Conservation (phyloP, 2,797 vertebrate genomes). For the Squalus acanthias region DNA sequence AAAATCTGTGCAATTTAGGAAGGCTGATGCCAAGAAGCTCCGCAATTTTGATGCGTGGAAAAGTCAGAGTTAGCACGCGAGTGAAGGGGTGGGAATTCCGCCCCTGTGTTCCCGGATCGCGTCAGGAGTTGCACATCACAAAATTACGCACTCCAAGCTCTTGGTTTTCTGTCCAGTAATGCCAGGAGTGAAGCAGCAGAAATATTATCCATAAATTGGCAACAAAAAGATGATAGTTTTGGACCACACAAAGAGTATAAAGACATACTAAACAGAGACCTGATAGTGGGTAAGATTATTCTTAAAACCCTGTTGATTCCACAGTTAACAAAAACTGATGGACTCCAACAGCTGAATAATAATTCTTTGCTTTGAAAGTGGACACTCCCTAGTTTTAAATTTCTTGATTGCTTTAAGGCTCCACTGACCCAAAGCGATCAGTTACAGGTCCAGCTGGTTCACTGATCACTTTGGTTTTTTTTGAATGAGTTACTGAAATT, state of each 20-base stretch:
- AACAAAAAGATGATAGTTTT: not conserved
- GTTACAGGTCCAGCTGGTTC: not conserved
- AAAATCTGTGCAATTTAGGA: not conserved
- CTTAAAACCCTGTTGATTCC: not conserved
- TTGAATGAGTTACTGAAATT: conserved; percentile 1
- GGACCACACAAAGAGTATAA: not conserved
- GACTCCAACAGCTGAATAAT: not conserved
- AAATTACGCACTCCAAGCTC: not conserved
- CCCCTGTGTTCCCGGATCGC: not conserved
- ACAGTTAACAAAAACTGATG: not conserved
- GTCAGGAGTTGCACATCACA: not conserved
- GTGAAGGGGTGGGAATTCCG: not conserved
- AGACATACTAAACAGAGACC: not conserved
- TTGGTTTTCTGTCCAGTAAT: not conserved
- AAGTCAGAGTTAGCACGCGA: not conserved
- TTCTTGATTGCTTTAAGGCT: not conserved
- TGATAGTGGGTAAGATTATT: not conserved
- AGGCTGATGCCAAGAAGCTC: not conserved
- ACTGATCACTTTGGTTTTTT: not conserved
- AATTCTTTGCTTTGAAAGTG: not conserved
- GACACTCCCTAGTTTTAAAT: not conserved
- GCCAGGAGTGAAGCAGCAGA: too few relatives aligned
- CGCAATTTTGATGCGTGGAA: not conserved
- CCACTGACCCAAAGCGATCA: too few relatives aligned
- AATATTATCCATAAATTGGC: not conserved